Conservation (phyloP, 2,888 invertebrate genomes). For the Dione juno region DNA sequence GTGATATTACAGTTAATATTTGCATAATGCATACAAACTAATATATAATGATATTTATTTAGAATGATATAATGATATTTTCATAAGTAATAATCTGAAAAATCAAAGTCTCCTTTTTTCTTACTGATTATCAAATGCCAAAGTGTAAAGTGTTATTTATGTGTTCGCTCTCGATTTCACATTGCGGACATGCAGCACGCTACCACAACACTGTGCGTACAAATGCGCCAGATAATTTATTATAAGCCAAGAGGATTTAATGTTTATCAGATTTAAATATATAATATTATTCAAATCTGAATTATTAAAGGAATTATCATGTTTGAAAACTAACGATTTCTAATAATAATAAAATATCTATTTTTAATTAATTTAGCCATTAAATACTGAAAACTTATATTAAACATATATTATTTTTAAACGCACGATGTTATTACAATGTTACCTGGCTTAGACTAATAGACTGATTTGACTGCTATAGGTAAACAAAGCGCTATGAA, state of each 20-base stretch:
- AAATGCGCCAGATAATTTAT: conserved; percentile 40
- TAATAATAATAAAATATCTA: neutral
- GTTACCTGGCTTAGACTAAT: conserved; percentile 40
- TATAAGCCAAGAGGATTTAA: conserved; percentile 31
- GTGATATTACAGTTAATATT: conserved; percentile 18
- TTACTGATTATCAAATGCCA: neutral
- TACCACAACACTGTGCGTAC: conserved; percentile 53
- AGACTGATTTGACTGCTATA: conserved; percentile 32
- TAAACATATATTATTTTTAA: neutral
- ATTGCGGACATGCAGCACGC: conserved; percentile 63
- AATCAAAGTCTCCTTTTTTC: neutral
- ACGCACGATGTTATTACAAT: conserved; percentile 42
- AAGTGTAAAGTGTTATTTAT: conserved; percentile 40
- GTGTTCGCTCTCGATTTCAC: conserved; percentile 33
- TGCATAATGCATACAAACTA: neutral
- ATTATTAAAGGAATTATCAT: neutral
- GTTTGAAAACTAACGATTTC: no score
- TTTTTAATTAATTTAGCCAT: neutral
- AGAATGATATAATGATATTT: neutral
- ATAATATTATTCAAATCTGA: neutral
- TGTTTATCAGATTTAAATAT: neutral
- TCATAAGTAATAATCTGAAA: neutral
- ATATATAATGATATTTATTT: no score
- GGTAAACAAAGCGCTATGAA: conserved; percentile 46
- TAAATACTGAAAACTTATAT: neutral